Conservation (phyloP, 1,140 invertebrate genomes). For the Anastatus disparis region DNA sequence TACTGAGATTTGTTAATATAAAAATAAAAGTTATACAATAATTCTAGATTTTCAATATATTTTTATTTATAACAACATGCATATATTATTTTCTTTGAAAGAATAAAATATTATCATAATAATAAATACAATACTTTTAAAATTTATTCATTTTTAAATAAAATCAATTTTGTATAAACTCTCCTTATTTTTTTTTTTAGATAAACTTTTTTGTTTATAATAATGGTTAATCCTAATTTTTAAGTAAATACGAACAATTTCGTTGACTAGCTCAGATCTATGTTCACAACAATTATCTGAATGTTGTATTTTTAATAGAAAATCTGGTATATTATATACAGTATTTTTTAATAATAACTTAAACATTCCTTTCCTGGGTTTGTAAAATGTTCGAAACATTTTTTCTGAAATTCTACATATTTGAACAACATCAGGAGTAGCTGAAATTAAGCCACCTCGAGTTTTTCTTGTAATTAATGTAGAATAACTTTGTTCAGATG, state of each 20-base stretch:
- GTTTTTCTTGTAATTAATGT: neutral
- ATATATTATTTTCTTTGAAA: no score
- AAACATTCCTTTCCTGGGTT: neutral
- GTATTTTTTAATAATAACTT: neutral
- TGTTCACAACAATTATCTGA: neutral
- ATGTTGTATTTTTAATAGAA: neutral
- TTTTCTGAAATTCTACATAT: neutral
- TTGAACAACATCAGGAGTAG: neutral
- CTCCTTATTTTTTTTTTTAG: conserved; percentile 1
- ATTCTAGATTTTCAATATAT: no score
- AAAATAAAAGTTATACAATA: no score
- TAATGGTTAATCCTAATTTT: neutral
- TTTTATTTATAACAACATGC: no score
- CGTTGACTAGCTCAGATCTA: neutral
- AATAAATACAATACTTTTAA: no score
- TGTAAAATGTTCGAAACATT: neutral
- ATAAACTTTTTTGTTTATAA: neutral
- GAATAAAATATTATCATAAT: no score
- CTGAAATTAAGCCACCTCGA: neutral
- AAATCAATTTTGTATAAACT: no score
- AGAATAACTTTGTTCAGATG: neutral
- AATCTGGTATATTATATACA: neutral
- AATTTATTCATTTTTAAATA: no score
- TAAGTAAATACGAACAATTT: neutral
- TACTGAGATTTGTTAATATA: no score